These are phyloP conservation scores for Monochamus alternatus DNA, from an alignment of 2,888 invertebrate genomes.

Conservation along the genomic window DNA sequence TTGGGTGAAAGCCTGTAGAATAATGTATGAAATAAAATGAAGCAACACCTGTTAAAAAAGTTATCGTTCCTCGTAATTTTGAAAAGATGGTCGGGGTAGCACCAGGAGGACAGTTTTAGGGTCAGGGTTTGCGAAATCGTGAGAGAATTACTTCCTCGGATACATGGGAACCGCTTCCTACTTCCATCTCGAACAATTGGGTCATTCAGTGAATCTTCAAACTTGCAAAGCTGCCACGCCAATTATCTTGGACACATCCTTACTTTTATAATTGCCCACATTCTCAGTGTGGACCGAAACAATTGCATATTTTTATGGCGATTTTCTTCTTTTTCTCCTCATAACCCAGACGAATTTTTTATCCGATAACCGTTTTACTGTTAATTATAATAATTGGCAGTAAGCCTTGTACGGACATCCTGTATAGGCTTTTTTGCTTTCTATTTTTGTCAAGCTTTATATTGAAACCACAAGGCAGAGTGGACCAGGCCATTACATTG, in stretches of 20 bases:
- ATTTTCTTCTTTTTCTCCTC: conserved; percentile 3
- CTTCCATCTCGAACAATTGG: conserved; percentile 28
- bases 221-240: conserved; percentile 11
- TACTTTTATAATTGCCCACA: conserved; percentile 5
- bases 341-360: conserved; percentile 8
- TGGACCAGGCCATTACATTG: neutral
- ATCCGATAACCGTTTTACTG: too few species aligned
- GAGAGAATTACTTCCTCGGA: conserved; percentile 42
- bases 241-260: conserved; percentile 25
- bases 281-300: neutral
- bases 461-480: neutral
- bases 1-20: too few species aligned
- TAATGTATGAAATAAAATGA: too few species aligned
- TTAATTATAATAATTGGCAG: conserved; percentile 3
- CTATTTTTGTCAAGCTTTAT: neutral
- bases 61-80: too few species aligned
- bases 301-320: conserved; percentile 12
- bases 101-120: neutral
- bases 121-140: conserved; percentile 37
- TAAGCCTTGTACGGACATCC: neutral
- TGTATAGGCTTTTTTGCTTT: neutral
- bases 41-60: too few species aligned
- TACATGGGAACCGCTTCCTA: conserved; percentile 38
- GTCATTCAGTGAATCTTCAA: conserved; percentile 34
- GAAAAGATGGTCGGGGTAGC: neutral